Percentiles rank a stretch among this genome's conserved stretches.
Evolutionary conservation across 2,888 invertebrate genomes (phyloP).

Genomic region (Drosophila paramelanica): DNA sequence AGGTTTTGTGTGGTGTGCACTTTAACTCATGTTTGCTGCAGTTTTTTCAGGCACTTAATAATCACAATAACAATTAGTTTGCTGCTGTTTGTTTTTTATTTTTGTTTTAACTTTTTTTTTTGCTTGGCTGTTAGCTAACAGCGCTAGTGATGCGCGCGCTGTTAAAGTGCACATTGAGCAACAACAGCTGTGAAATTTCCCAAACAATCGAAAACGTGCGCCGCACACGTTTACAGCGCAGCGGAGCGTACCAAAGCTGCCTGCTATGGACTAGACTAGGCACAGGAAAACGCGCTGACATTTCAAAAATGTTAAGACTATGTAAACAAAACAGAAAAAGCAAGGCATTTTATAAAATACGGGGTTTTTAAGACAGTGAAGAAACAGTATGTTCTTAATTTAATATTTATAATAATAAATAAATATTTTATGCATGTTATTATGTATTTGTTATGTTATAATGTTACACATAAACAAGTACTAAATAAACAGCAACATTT

Average conservation of each 20-base stretch:
- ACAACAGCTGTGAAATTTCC: slow-evolving; percentile 59
- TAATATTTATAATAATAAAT: neutral
- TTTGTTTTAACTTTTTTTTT: slow-evolving; percentile 27
- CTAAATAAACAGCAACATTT: neutral
- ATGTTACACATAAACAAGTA: neutral
- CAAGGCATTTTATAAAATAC: slow-evolving; percentile 4
- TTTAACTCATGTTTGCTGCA: slow-evolving; percentile 49
- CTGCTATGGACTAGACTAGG: slow-evolving; percentile 16
- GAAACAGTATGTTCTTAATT: too few species aligned
- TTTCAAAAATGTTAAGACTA: slow-evolving; percentile 17
- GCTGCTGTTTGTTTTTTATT: slow-evolving; percentile 30
- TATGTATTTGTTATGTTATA: neutral
- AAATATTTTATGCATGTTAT: neutral
- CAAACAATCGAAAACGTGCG: slow-evolving; percentile 49
- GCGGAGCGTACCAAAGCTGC: slow-evolving; percentile 32
- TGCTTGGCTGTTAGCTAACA: slow-evolving; percentile 50
- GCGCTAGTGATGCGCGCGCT: slow-evolving; percentile 18
- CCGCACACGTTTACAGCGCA: slow-evolving; percentile 28
- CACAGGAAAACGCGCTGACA: slow-evolving; percentile 15
- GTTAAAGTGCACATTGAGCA: slow-evolving; percentile 34
- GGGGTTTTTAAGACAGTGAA: neutral
- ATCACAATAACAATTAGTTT: slow-evolving; percentile 50
- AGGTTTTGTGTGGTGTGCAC: slow-evolving; percentile 14
- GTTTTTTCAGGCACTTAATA: slow-evolving; percentile 13
- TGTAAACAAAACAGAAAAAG: slow-evolving; percentile 2